Percentiles rank a stretch among this genome's conserved stretches.
Conservation (phyloP, 2,113 vertebrate species). For the Sylvilagus bachmani region DNA sequence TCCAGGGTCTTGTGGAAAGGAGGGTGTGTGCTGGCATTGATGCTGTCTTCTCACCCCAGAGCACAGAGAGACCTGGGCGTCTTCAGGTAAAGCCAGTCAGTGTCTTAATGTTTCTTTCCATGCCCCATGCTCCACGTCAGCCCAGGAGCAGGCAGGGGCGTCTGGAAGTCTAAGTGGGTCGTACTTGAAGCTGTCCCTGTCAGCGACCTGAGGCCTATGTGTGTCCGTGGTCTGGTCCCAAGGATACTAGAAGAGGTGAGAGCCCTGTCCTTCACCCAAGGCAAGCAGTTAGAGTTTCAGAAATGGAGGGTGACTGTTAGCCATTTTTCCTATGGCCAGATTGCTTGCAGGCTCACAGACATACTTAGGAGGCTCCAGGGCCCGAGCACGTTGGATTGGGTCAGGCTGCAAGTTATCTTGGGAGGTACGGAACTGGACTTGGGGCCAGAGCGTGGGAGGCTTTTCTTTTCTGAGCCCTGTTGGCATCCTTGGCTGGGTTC, state of each 20-base stretch:
- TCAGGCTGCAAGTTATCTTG: not conserved
- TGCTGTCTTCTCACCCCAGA: constrained; percentile 10
- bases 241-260: not conserved
- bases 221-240: constrained; percentile 17
- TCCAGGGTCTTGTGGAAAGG: constrained; percentile 10
- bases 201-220: not conserved
- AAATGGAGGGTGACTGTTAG: constrained; percentile 6
- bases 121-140: not conserved
- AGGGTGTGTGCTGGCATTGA: not conserved
- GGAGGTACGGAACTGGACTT: not conserved
- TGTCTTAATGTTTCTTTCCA: constrained; percentile 21
- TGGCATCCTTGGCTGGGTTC: not conserved
- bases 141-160: constrained; percentile 17
- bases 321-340: not conserved
- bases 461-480: not conserved
- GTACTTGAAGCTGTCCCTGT: not conserved
- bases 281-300: not conserved
- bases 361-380: not conserved
- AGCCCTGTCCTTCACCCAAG: constrained; percentile 46
- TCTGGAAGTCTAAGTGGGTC: constrained; percentile 38
- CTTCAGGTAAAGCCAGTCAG: not conserved
- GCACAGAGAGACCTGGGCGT: not conserved
- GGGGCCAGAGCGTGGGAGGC: not conserved
- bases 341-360: not conserved
- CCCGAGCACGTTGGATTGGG: not conserved